phyloP scores from a whole-genome alignment of 2,888 invertebrate genomes.

The Alitta virens region DNA sequence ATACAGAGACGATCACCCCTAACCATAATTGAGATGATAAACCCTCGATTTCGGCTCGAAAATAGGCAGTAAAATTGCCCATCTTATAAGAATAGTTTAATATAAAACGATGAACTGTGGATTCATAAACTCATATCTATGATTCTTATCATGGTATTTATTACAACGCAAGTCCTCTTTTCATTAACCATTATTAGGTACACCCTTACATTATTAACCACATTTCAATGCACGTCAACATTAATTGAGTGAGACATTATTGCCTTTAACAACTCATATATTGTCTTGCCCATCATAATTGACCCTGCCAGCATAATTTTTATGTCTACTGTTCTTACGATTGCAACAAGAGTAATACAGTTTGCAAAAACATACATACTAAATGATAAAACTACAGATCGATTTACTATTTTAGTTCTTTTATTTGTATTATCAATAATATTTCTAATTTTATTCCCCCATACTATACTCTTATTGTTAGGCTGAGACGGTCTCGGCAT shows the following conservation, averaged over 20 bases:
- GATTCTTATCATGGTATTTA: too few relatives aligned
- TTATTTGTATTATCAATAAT: slow-evolving; percentile 70
- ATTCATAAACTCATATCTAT: too few relatives aligned
- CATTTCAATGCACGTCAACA: too few relatives aligned
- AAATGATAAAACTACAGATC: slow-evolving; percentile 63
- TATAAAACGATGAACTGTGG: too few relatives aligned
- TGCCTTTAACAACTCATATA: not conserved
- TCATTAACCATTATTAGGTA: too few relatives aligned
- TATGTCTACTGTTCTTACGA: slow-evolving; percentile 60
- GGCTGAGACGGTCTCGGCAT: slow-evolving; percentile 74
- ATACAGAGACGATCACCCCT: slow-evolving; percentile 33
- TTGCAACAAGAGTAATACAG: slow-evolving; percentile 65
- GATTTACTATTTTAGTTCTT: slow-evolving; percentile 68
- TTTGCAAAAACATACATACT: slow-evolving; percentile 68
- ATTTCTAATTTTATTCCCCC: slow-evolving; percentile 69
- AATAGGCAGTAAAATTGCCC: too few relatives aligned
- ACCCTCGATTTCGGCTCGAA: too few relatives aligned
- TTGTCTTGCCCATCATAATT: slow-evolving; percentile 21
- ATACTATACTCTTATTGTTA: slow-evolving; percentile 70
- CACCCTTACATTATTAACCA: too few relatives aligned
- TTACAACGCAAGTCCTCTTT: too few relatives aligned
- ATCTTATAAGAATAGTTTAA: too few relatives aligned
- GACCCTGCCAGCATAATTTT: slow-evolving; percentile 24
- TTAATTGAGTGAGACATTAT: slow-evolving; percentile 16
- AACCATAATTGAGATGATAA: too few relatives aligned